Base-by-base conservation (phyloP, 2,888 invertebrate species). In the Caenorhabditis doughertyi region DNA sequence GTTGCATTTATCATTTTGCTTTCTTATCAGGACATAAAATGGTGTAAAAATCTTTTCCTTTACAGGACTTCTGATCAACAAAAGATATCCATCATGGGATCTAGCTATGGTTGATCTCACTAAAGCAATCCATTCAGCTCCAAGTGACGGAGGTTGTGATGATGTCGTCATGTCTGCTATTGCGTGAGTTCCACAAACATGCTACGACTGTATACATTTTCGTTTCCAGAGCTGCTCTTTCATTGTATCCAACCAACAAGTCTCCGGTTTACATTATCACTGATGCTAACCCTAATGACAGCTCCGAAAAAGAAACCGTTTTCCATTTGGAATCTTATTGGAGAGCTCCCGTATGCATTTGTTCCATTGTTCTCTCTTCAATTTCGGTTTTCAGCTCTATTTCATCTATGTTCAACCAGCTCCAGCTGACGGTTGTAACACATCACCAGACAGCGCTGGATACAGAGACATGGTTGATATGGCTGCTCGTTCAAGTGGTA, bases 251-350 rank as follows among this genome's bases (percentile, higher is more conserved):
- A 42, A 83, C 71, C 55, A 82, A 84, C 72, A 85, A 85, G 47
- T 88, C 88, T 18, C 85, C 85, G 4, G 49, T 89, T 53, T 89
- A 89, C 81, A 85, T 89, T 25, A 81, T 89, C 73, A 87, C 89
- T 18, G 89, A 89, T 62, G 88, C 86, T 16, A 72, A 81, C 29
- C 87, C 89, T 11, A 83, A 85, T 55, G 89, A 89, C 74, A 80
- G 77, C 29, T 68, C 60, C 7, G 71, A 77, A 16, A 70, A 76
- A 42, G 87, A 88, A 27, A 82, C 76, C n/a, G 85, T 88, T 8
- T 84, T 87, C 81, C 81, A 87, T n/a, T 68, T 85, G 16, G 84
- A 88, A 56, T 81, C 86, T 53, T 86, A 79, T 49, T 88, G 83
- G 84, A 70, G 86, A 77, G 81, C 87, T 9, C 89, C 89, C 27